Base-by-base conservation (phyloP, 2,888 invertebrate species). In the Trypoxylon attenuatum region DNA sequence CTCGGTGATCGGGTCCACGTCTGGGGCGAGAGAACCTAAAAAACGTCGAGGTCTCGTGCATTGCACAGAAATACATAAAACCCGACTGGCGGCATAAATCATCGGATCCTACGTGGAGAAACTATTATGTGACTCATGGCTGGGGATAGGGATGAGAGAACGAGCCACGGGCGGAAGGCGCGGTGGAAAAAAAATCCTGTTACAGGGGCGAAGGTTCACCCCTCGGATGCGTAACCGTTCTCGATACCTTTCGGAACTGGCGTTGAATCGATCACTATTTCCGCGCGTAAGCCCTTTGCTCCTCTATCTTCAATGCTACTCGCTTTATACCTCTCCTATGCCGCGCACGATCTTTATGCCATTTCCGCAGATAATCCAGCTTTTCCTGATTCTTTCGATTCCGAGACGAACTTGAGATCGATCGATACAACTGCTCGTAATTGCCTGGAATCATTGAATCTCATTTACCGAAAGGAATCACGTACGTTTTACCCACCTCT, bases 41-140 rank as follows among this genome's bases (percentile, higher is more conserved):
- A 67, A 53, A 60, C 29, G 61, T 62, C n/a, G 64, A 25, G 53
- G 57, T 47, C 59, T 63, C 76, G 69, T 76, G 82, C 79, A 75
- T 80, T 84, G 79, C 80, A 79, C 81, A 71, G 76, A 83, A 82
- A 82, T 83, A 82, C 80, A 82, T 82, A 82, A 83, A 83, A 83
- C 78, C 77, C 71, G 69, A 54, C 70, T 70, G 63, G 62, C 61
- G 73, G 72, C 78, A 85, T 85, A 85, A 85, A 85, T 85, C 84
- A 84, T 84, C 80, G 78, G 81, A 76, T 72, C 73, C 74, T 72
- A 78, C 76, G 75, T 67, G 73, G 79, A 82, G 78, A 80, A 82
- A 77, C 84, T 81, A 84, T 84, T 84, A 83, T 83, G 79, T 83
- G 84, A 84, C 82, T 84, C 84, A 84, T 71, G 76, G 68, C 61